Base-by-base conservation (phyloP, 2,797 vertebrate genomes). In the Hafferia zeledoni region DNA sequence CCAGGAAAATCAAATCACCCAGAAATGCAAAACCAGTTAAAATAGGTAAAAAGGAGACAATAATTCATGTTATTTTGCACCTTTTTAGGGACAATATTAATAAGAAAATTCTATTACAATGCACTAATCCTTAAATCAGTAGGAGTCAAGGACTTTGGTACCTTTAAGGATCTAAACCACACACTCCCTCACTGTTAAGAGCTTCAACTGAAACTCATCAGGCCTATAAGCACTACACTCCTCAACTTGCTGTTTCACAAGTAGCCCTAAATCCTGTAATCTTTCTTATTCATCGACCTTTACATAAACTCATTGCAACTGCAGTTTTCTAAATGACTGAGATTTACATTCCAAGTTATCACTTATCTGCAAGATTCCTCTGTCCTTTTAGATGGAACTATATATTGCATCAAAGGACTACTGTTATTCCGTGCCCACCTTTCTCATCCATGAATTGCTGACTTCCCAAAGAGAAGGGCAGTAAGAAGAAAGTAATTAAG, bases 1-100 rank as follows among this genome's bases (percentile, higher is more conserved):
- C 37, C 6, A 1, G 0, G n/a, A 88, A 90, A 91, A 72, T 0
- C 0, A 8, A 49, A 95, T 71, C 23, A 44, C 2, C 1, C 10
- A 82, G 16, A 75, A 83, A 87, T 16, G 6, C 4, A 57, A 86
- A 83, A 86, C 1, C 1, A 2, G 20, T 52, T 55, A 37, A 57
- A 49, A 16, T n/a, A 41, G 33, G 25, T 75, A 35, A 23, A 60
- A 53, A 22, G 3, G 46, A 39, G 4, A 57, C 44, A 79, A 16
- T 22, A 22, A 55, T 46, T 72, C 0, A 13, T 18, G 4, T 12
- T 31, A 24, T 61, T 89, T 71, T 80, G 15, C 47, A 50, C 3
- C 6, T 39, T 70, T 53, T 37, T 20, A 52, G 39, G 14, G 4
- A 69, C 68, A 72, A 76, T 25, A 15, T 44, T 70, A 59, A 50